Percentiles rank a stretch among this genome's conserved stretches.
Evolutionary conservation across 2,888 invertebrate genomes (phyloP).

Genomic region (Charanyca ferruginea): DNA sequence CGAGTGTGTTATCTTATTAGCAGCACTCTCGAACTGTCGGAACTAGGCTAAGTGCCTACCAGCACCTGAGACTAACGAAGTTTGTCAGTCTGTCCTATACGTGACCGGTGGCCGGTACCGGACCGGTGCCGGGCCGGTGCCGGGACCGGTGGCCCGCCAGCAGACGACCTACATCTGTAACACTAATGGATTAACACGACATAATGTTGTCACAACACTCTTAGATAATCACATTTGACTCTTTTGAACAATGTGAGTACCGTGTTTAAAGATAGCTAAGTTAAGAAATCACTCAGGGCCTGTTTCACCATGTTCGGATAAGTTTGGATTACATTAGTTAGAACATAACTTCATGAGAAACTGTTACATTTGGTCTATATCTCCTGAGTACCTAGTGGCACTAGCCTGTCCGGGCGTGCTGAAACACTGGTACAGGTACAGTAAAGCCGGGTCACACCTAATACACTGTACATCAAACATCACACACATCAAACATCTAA

Average conservation of each 20-base stretch:
- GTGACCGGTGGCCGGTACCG: not conserved
- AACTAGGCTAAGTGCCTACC: slow-evolving; percentile 1
- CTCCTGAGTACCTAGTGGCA: no score
- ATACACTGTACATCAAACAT: no score
- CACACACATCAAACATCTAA: no score
- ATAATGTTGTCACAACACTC: not conserved
- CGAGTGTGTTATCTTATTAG: not conserved
- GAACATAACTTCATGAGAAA: no score
- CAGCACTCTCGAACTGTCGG: not conserved
- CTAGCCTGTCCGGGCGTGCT: no score
- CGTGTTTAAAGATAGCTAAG: not conserved
- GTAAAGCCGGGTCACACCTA: no score
- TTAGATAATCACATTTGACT: not conserved
- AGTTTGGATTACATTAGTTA: no score
- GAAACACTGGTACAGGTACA: no score
- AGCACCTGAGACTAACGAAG: slow-evolving; percentile 28
- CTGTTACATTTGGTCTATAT: no score
- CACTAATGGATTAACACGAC: slow-evolving; percentile 15
- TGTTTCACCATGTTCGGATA: no score
- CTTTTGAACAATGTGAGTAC: not conserved
- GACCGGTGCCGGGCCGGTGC: not conserved
- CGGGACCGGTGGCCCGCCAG: not conserved
- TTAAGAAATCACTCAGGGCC: no score
- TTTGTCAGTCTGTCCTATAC: slow-evolving; percentile 16
- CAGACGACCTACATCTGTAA: not conserved